A percentile compares a stretch with the other conserved stretches of the same genome.
Evolutionary conservation across 2,113 vertebrate species (phyloP).

Genomic region (Saimiri boliviensis): DNA sequence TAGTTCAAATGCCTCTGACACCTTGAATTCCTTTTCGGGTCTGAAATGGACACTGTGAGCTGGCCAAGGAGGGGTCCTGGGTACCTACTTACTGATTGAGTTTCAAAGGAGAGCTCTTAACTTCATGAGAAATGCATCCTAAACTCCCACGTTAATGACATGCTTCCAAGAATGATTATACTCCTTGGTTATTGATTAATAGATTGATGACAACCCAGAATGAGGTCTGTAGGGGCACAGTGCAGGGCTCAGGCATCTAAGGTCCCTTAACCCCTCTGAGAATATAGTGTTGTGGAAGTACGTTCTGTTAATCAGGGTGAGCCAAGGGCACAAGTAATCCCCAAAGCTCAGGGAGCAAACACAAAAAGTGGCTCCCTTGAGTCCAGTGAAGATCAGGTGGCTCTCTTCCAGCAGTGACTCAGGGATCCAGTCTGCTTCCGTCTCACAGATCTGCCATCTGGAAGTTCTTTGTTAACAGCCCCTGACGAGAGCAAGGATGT

Average conservation of each 20-base stretch:
- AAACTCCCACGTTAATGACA: fast-evolving
- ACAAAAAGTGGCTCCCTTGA: not conserved
- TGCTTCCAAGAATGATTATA: not conserved
- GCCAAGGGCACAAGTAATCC: not conserved
- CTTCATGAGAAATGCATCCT: not conserved
- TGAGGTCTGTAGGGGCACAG: not conserved
- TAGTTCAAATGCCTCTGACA: too few species aligned
- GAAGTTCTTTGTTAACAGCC: not conserved
- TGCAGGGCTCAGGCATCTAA: too few species aligned
- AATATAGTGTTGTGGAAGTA: too few species aligned
- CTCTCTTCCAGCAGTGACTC: not conserved
- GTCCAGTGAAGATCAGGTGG: too few species aligned
- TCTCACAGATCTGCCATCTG: not conserved
- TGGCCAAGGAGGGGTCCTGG: fast-evolving
- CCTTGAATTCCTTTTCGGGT: not conserved
- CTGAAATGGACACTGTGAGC: not conserved
- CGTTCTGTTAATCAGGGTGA: not conserved
- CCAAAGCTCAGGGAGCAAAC: not conserved
- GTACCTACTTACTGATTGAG: not conserved
- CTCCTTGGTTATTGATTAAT: not conserved
- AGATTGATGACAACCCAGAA: not conserved
- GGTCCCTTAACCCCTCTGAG: not conserved
- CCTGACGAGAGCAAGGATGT: not conserved
- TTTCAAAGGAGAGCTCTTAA: not conserved
- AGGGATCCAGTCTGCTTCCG: not conserved